These are phyloP conservation scores for Glaucomys volans DNA, from an alignment of 2,113 vertebrate species.

Conservation along the genomic window DNA sequence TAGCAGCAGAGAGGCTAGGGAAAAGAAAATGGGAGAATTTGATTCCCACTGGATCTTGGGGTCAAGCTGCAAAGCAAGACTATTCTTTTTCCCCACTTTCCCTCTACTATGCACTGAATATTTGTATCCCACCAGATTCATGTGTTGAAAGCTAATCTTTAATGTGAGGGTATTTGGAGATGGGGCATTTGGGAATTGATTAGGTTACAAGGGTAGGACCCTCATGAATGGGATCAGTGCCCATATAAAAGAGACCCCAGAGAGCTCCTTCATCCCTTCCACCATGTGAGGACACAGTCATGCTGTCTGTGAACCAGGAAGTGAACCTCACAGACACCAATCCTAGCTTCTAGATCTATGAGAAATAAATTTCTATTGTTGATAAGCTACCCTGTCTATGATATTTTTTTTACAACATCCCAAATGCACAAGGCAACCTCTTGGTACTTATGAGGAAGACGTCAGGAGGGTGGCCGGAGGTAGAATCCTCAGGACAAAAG, in stretches of 20 bases:
- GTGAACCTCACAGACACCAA: too few relatives aligned
- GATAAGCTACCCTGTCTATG: neutral
- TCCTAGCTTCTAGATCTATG: neutral
- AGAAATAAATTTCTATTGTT: neutral
- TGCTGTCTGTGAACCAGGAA: neutral
- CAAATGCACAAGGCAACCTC: neutral
- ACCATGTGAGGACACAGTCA: neutral
- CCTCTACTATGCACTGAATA: neutral
- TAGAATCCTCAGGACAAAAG: neutral
- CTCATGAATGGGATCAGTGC: neutral
- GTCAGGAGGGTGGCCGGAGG: neutral
- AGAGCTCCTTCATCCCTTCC: neutral
- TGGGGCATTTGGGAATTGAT: neutral
- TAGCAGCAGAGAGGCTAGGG: neutral
- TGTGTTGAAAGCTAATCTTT: neutral
- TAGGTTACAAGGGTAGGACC: neutral
- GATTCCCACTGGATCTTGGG: neutral
- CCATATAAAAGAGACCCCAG: neutral
- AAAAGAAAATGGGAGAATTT: neutral
- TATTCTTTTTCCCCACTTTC: neutral
- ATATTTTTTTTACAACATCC: neutral
- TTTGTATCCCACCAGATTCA: neutral
- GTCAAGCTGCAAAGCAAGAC: neutral
- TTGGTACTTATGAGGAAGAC: neutral
- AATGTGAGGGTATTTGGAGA: neutral